A percentile compares a stretch with the other conserved stretches of the same genome.
phyloP scores from a whole-genome alignment of 2,113 vertebrate genomes.

The Neoarius graeffei region DNA sequence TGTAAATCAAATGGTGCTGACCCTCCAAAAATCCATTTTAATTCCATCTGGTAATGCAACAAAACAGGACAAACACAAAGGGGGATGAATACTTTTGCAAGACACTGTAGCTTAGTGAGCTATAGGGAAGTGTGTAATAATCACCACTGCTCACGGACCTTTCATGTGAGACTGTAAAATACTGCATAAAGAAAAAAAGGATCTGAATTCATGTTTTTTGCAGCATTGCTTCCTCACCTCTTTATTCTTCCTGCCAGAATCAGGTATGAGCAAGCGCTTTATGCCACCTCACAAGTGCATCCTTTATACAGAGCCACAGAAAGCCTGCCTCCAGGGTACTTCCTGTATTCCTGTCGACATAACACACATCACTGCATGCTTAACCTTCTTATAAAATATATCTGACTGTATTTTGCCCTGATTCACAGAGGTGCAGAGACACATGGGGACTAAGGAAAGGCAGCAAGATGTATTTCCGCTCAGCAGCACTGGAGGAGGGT shows the following conservation, averaged over 20 bases:
- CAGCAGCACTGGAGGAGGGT: constrained; percentile 1
- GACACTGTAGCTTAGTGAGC: neutral
- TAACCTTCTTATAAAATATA: constrained; percentile 37
- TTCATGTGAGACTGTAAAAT: constrained; percentile 17
- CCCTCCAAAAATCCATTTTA: no score
- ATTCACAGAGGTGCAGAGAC: constrained; percentile 22
- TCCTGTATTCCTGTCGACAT: constrained; percentile 28
- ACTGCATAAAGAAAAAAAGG: neutral
- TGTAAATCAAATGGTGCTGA: no score
- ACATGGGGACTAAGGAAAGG: constrained; percentile 33
- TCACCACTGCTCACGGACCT: neutral
- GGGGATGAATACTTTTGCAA: no score
- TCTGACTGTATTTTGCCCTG: constrained; percentile 30
- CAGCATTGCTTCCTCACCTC: constrained; percentile 7
- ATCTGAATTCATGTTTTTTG: constrained; percentile 10
- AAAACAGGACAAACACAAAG: no score
- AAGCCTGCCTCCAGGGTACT: constrained; percentile 20
- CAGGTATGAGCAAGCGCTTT: constrained; percentile 29
- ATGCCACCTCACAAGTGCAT: constrained; percentile 15
- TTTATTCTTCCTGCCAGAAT: constrained; percentile 25
- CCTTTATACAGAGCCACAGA: constrained; percentile 22
- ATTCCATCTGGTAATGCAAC: no score
- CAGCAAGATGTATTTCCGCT: constrained; percentile 29
- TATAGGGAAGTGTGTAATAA: neutral
- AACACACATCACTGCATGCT: constrained; percentile 39